Conservation (phyloP, 1,140 invertebrate species). For the Lysiphlebus fabarum region DNA sequence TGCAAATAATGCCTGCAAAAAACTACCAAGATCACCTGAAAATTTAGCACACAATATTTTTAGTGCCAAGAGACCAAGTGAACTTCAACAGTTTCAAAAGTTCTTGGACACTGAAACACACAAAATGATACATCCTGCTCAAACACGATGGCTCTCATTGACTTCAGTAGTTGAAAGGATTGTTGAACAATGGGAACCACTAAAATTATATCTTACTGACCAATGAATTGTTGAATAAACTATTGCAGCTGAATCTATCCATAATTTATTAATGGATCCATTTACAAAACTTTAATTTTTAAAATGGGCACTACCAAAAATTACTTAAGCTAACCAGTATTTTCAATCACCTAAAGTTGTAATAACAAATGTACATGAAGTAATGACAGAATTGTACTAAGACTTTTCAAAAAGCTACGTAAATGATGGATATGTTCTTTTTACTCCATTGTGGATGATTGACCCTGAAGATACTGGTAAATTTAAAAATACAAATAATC, state of each 20-base stretch:
- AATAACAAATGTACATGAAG: constrained; percentile 20
- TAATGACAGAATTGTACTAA: constrained; percentile 11
- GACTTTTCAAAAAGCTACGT: constrained; percentile 12
- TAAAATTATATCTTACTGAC: constrained; percentile 32
- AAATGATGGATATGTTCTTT: constrained; percentile 16
- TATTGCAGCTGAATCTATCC: constrained; percentile 1
- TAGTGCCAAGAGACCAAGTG: constrained; percentile 33
- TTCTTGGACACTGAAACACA: constrained; percentile 25
- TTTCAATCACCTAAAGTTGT: constrained; percentile 26
- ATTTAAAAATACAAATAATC: background rate
- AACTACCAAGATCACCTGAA: constrained; percentile 31
- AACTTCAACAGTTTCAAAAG: constrained; percentile 27
- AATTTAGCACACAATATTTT: constrained; percentile 36
- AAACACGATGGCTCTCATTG: constrained; percentile 39
- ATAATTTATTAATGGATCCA: background rate
- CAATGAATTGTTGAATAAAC: background rate
- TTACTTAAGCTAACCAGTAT: constrained; percentile 22
- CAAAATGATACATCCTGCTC: constrained; percentile 29
- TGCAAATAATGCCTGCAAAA: constrained; percentile 17
- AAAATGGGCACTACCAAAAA: constrained; percentile 26
- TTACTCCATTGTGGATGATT: constrained; percentile 4
- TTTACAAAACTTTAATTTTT: constrained; percentile 22
- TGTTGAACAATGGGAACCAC: constrained; percentile 35
- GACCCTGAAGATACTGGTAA: constrained; percentile 7
- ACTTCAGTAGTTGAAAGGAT: constrained; percentile 30